These are phyloP conservation scores for Ptychadena robeensis DNA, from an alignment of 2,797 vertebrate species.

Conservation along the genomic window DNA sequence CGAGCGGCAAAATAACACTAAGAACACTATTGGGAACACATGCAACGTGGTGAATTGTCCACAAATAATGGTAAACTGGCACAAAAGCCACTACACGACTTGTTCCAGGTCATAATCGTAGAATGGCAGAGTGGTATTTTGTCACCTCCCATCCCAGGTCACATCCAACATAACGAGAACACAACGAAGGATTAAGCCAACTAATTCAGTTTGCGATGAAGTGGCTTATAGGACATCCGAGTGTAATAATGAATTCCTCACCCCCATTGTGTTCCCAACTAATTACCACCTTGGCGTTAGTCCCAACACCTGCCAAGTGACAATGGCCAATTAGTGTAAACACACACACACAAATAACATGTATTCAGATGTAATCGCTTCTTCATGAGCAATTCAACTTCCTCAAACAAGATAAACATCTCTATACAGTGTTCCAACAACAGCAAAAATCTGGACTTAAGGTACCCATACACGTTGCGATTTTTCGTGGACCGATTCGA, in stretches of 20 bases:
- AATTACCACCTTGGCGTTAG: slow-evolving; percentile 5
- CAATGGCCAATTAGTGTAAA: slow-evolving; percentile 24
- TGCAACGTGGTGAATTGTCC: not conserved
- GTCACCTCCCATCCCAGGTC: not conserved
- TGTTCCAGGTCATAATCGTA: not conserved
- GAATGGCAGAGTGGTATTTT: not conserved
- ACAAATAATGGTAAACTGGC: not conserved
- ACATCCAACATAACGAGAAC: slow-evolving; percentile 4
- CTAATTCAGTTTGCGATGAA: not conserved
- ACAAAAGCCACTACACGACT: not conserved
- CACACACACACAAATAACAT: slow-evolving; percentile 17
- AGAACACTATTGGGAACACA: too few species aligned
- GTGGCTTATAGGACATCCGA: slow-evolving; percentile 7
- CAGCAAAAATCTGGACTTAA: not conserved
- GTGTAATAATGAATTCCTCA: not conserved
- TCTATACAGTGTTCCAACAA: not conserved
- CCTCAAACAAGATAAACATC: slow-evolving; percentile 13
- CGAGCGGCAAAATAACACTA: too few species aligned
- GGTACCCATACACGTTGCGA: not conserved
- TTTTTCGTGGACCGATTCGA: too few species aligned
- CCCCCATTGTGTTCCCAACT: not conserved
- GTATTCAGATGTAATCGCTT: not conserved
- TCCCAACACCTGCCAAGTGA: not conserved
- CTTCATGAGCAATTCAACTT: not conserved
- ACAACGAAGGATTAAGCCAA: not conserved